Base-by-base conservation (phyloP, 2,113 vertebrate species). In the Balaenoptera acutorostrata region DNA sequence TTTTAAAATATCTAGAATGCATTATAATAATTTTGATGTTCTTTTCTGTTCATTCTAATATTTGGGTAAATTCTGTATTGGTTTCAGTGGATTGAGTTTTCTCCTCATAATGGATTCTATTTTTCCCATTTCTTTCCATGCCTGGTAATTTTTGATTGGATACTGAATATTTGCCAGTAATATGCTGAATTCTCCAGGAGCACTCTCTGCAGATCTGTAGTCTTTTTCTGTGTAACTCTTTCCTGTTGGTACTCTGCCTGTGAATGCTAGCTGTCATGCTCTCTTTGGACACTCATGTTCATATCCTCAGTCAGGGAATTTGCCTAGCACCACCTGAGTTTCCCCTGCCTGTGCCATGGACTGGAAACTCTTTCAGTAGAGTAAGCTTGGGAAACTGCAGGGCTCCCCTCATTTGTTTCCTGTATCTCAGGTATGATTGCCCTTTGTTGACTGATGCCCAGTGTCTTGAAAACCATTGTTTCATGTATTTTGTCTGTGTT, bases 11-110 rank as follows among this genome's bases (percentile, higher is more conserved):
- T 59, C 14, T 80, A n/a, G 8, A 80, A 61, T 57, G 7, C 4
- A 89, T 92, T 31, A 63, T 36, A 39, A 75, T 78, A 69, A 69
- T 84, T 89, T 95, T 68, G 82, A 78, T 66, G 9, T 46, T 10
- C 8, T n/a, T 21, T 90, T 88, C 8, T 81, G 8, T 95, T 86
- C 20, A 52, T 95, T 52, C 31, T 74, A 57, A 84, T 14, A 59
- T 74, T 25, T 91, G 33, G n/a, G 33, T 82, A 25, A 88, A 21
- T 59, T 90, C 33, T 94, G 57, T 27, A 27, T 44, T 78, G 8
- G 14, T 55, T 52, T 90, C 46, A 83, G 17, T 68, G 33, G 20
- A 33, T 17, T 78, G 39, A 7, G 64, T 89, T 93, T 81, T 66
- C 44, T 71, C 52, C 39, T 88, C 21, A 29, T n/a, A n/a, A 36